phyloP scores from a whole-genome alignment of 2,888 invertebrate species.

The Scaptomyza cyrtandrae region DNA sequence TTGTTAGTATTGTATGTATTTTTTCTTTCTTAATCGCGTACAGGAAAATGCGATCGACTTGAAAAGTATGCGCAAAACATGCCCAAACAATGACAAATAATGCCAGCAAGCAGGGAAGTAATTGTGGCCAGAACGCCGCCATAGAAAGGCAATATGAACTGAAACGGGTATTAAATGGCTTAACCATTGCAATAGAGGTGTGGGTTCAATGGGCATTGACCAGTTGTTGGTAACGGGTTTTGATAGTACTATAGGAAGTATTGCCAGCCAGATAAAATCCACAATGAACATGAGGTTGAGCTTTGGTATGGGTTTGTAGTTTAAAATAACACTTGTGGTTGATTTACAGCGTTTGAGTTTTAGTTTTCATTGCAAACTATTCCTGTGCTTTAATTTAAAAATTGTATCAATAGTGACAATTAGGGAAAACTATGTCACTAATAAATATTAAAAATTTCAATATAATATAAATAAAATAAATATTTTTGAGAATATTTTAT shows the following conservation, averaged over 20 bases:
- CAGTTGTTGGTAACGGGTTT: conserved; percentile 24
- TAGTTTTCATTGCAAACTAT: too few relatives aligned
- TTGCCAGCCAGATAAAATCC: neutral
- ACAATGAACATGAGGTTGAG: neutral
- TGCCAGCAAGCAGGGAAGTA: conserved; percentile 29
- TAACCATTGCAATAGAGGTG: conserved; percentile 27
- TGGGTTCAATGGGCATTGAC: conserved; percentile 50
- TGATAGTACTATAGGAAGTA: conserved; percentile 23
- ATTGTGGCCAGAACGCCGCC: conserved; percentile 53
- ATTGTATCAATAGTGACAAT: too few relatives aligned
- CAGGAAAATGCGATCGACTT: conserved; percentile 61
- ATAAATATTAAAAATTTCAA: too few relatives aligned
- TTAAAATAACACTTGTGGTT: neutral
- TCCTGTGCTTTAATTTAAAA: too few relatives aligned
- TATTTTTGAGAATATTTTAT: too few relatives aligned
- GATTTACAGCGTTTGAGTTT: neutral
- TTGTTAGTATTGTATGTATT: conserved; percentile 18
- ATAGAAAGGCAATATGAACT: conserved; percentile 26
- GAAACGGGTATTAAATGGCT: conserved; percentile 9
- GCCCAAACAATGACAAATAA: conserved; percentile 46
- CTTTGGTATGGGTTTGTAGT: neutral
- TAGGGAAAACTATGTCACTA: too few relatives aligned
- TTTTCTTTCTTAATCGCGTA: conserved; percentile 20
- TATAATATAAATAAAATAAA: too few relatives aligned
- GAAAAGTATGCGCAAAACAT: conserved; percentile 55